These are phyloP conservation scores for Mylabris phalerata DNA, from an alignment of 1,140 invertebrate genomes.

Conservation along the genomic window DNA sequence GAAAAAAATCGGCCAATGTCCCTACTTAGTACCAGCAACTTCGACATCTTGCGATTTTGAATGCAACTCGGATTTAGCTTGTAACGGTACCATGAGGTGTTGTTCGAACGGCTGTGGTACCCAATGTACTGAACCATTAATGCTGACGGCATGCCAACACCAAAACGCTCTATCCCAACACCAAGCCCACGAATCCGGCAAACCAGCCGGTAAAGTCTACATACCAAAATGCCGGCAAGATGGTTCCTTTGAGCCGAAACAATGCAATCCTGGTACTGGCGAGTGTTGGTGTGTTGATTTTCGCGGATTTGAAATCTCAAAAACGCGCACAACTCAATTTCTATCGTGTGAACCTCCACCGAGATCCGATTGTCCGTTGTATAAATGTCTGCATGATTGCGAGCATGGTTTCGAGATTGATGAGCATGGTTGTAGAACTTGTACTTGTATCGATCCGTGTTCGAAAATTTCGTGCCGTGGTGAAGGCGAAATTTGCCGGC, in stretches of 20 bases:
- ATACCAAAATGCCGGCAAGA: conserved; percentile 71
- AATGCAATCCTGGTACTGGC: conserved; percentile 67
- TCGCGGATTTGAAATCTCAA: conserved; percentile 70
- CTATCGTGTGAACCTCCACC: conserved; percentile 38
- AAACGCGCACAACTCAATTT: conserved; percentile 44
- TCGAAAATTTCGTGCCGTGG: conserved; percentile 61
- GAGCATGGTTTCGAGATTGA: conserved; percentile 63
- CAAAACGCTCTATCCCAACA: conserved; percentile 60
- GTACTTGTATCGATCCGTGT: conserved; percentile 72
- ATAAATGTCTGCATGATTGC: conserved; percentile 57
- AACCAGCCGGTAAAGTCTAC: conserved; percentile 64
- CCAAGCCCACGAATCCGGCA: conserved; percentile 66
- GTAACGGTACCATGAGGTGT: conserved; percentile 60
- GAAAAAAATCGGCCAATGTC: conserved; percentile 71
- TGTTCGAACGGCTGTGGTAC: conserved; percentile 83
- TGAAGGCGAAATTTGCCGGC: conserved; percentile 60
- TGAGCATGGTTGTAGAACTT: conserved; percentile 63
- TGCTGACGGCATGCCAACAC: conserved; percentile 75
- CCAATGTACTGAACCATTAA: conserved; percentile 63
- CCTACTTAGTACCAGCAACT: conserved; percentile 69
- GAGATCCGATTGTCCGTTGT: conserved; percentile 50
- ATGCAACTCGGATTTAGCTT: conserved; percentile 70
- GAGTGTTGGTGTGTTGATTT: conserved; percentile 88
- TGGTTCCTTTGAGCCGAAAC: conserved; percentile 69
- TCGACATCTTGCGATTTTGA: conserved; percentile 65